Evolutionary conservation across 37 sponge, comb jelly and placozoan species (phyloP).

Genomic region (Chondrosia reniformis): DNA sequence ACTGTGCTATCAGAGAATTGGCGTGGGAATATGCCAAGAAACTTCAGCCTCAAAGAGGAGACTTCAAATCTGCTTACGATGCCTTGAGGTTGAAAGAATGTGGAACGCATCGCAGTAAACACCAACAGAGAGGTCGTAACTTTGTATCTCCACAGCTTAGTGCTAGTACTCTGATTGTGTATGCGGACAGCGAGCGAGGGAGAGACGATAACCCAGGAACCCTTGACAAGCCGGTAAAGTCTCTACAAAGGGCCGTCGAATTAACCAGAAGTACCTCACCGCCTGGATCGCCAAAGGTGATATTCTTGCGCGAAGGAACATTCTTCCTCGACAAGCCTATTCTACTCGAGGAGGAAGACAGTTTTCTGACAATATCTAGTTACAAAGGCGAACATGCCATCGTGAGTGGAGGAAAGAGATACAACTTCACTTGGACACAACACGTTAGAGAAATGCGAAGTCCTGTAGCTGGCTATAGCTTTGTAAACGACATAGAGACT

Average conservation of each 20-base stretch:
- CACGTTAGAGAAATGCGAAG: constrained; percentile 17
- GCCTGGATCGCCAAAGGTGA: not conserved
- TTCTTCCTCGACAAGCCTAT: constrained; percentile 24
- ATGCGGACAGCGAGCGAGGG: constrained; percentile 19
- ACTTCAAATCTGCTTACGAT: constrained; percentile 36
- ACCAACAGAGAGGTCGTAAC: not conserved
- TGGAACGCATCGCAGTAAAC: not conserved
- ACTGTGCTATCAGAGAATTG: constrained; percentile 52
- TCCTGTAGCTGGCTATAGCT: not conserved
- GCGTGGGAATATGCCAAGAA: constrained; percentile 60
- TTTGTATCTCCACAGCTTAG: too few relatives aligned
- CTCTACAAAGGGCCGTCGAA: constrained; percentile 27
- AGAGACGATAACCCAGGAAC: constrained; percentile 35
- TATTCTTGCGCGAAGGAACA: constrained; percentile 32
- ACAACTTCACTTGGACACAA: constrained; percentile 37
- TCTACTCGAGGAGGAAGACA: constrained; percentile 14
- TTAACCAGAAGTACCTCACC: not conserved
- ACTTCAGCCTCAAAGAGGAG: constrained; percentile 33
- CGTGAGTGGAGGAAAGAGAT: constrained; percentile 49
- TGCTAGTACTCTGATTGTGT: not conserved
- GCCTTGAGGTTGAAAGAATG: constrained; percentile 51
- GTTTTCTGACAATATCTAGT: constrained; percentile 26
- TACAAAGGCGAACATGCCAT: constrained; percentile 25
- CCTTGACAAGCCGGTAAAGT: constrained; percentile 28
- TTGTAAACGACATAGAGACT: not conserved